Conservation (phyloP, 2,888 invertebrate species). For the Neoscelio sp. region DNA sequence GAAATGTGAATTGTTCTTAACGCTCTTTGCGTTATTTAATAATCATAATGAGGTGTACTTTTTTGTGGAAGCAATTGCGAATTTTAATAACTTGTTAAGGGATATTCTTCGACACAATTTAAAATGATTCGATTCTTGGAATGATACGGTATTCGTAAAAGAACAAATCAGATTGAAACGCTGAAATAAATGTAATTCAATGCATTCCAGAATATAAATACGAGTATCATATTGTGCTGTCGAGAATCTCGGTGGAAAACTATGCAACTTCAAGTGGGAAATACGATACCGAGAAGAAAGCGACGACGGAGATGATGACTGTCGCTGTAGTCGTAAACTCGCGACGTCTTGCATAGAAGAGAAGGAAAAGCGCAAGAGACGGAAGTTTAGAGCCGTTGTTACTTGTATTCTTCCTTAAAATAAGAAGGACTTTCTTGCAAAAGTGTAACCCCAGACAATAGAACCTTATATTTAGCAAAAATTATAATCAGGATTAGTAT, state of each 20-base stretch:
- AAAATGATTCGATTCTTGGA: constrained; percentile 7
- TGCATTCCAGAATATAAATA: constrained; percentile 43
- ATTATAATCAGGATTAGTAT: constrained; percentile 23
- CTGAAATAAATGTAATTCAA: constrained; percentile 53
- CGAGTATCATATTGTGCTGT: constrained; percentile 48
- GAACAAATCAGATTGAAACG: constrained; percentile 44
- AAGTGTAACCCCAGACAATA: constrained; percentile 43
- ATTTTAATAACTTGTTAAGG: not conserved
- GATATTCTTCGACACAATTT: not conserved
- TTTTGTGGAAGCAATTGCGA: not conserved
- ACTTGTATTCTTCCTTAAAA: constrained; percentile 41
- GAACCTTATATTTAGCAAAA: constrained; percentile 28
- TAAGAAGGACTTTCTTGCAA: constrained; percentile 33
- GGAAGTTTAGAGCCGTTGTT: constrained; percentile 25
- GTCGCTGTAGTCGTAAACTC: constrained; percentile 52
- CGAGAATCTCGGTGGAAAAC: constrained; percentile 48
- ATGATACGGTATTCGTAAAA: constrained; percentile 1
- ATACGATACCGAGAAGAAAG: constrained; percentile 55
- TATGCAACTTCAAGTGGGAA: constrained; percentile 62
- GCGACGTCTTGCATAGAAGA: constrained; percentile 31
- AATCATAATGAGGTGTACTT: no score
- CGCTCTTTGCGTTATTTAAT: no score
- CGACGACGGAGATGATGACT: constrained; percentile 54
- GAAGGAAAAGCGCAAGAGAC: constrained; percentile 33
- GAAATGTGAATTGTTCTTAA: no score